Percentiles rank a stretch among this genome's conserved stretches.
These are phyloP conservation scores for Pipistrellus kuhlii DNA, from an alignment of 2,797 vertebrate genomes.

Conservation along the genomic window DNA sequence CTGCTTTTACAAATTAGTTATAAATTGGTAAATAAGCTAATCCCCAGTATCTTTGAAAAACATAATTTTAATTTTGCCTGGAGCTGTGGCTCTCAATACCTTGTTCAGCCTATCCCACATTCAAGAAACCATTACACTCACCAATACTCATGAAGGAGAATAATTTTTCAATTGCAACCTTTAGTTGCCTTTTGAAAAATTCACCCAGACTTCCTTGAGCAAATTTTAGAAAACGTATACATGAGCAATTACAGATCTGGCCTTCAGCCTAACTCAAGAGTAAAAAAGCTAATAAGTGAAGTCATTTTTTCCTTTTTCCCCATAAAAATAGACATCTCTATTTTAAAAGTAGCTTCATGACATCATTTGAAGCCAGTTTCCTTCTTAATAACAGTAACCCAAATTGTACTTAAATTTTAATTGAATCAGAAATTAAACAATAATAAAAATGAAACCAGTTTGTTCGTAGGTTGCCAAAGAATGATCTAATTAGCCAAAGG, in stretches of 20 bases:
- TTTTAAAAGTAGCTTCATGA: constrained; percentile 31
- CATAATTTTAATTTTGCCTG: constrained; percentile 58
- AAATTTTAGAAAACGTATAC: constrained; percentile 61
- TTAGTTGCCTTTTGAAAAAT: constrained; percentile 62
- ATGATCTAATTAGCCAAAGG: constrained; percentile 39
- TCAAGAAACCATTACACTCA: constrained; percentile 5
- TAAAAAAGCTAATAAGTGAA: constrained; percentile 18
- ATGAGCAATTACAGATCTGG: constrained; percentile 65
- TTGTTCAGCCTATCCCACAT: not conserved
- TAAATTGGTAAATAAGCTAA: constrained; percentile 66
- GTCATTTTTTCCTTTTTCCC: constrained; percentile 16
- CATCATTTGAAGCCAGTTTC: constrained; percentile 46
- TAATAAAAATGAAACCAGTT: constrained; percentile 23
- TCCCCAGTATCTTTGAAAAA: constrained; percentile 71
- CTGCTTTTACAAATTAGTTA: constrained; percentile 57
- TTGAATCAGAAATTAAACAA: constrained; percentile 32
- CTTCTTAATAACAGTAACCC: constrained; percentile 39
- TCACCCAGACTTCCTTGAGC: constrained; percentile 64
- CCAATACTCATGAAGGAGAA: constrained; percentile 13
- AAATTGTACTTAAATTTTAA: constrained; percentile 49
- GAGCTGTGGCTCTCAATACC: not conserved
- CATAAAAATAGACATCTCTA: constrained; percentile 44
- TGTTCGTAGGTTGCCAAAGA: constrained; percentile 16
- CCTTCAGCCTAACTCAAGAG: constrained; percentile 54
- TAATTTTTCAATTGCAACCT: constrained; percentile 45